Evolutionary conservation across 2,888 invertebrate genomes (phyloP).

Genomic region (Colletes collaris): DNA sequence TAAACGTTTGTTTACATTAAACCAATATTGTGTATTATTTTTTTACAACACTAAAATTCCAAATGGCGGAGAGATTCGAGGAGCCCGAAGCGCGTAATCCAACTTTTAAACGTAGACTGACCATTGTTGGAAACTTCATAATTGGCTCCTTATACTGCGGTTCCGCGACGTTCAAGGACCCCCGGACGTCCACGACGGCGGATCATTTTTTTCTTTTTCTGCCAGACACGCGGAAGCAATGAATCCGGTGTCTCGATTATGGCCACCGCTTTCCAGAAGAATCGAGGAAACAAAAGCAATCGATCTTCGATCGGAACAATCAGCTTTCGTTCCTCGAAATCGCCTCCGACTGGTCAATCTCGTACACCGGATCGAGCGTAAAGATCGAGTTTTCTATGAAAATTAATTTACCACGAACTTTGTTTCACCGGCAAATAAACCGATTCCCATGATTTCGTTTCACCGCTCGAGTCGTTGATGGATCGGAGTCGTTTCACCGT

Average conservation of each 20-base stretch:
- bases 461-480: background rate
- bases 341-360: constrained; percentile 6
- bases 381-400: too few species aligned
- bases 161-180: constrained; percentile 39
- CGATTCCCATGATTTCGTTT: background rate
- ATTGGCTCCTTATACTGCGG: constrained; percentile 22
- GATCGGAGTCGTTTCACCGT: background rate
- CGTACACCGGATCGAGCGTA: background rate
- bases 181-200: constrained; percentile 11
- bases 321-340: constrained; percentile 23
- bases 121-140: constrained; percentile 24
- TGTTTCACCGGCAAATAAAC: too few species aligned
- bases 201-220: constrained; percentile 24
- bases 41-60: too few species aligned
- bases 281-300: constrained; percentile 28
- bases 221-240: constrained; percentile 44
- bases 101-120: background rate
- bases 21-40: too few species aligned
- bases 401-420: too few species aligned
- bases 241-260: constrained; percentile 10
- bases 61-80: too few species aligned
- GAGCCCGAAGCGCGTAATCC: too few species aligned
- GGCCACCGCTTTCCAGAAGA: background rate
- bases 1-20: too few species aligned
- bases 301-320: background rate